Evolutionary conservation across 1,140 invertebrate species (phyloP).

Genomic region (Megalonaias nervosa): DNA sequence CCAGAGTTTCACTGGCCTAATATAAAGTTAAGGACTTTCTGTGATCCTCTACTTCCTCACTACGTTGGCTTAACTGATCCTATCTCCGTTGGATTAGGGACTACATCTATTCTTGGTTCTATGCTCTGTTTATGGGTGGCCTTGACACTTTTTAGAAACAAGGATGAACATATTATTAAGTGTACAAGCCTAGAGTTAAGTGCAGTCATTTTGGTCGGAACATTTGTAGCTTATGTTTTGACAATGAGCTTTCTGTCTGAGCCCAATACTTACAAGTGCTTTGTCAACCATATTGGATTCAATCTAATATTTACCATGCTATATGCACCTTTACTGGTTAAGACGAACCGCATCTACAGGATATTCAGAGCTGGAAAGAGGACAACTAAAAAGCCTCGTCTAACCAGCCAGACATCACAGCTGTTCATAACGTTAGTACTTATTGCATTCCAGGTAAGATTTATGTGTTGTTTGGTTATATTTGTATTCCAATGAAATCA

Average conservation of each 20-base stretch:
- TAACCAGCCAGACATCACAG: constrained; percentile 54
- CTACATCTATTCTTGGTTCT: constrained; percentile 73
- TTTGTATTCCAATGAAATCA: neutral
- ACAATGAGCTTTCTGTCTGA: constrained; percentile 68
- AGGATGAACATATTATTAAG: constrained; percentile 55
- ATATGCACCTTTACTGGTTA: constrained; percentile 87
- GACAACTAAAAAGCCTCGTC: constrained; percentile 42
- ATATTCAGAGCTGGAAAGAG: constrained; percentile 87
- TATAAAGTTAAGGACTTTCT: constrained; percentile 72
- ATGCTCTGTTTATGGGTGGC: constrained; percentile 46
- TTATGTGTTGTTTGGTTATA: neutral
- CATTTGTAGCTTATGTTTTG: constrained; percentile 45
- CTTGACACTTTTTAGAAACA: constrained; percentile 48
- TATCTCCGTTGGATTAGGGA: constrained; percentile 72
- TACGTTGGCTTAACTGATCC: constrained; percentile 37
- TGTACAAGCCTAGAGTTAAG: constrained; percentile 61
- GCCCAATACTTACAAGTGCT: constrained; percentile 80
- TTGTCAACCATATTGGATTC: constrained; percentile 82
- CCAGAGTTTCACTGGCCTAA: constrained; percentile 61
- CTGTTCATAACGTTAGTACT: constrained; percentile 49
- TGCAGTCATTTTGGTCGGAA: constrained; percentile 54
- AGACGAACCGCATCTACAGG: constrained; percentile 90
- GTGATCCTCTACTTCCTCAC: constrained; percentile 65
- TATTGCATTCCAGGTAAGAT: constrained; percentile 53
- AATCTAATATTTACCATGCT: constrained; percentile 81